A percentile compares a stretch with the other conserved stretches of the same genome.
Evolutionary conservation across 2,888 invertebrate species (phyloP).

Genomic region (Acrobasis consociella): DNA sequence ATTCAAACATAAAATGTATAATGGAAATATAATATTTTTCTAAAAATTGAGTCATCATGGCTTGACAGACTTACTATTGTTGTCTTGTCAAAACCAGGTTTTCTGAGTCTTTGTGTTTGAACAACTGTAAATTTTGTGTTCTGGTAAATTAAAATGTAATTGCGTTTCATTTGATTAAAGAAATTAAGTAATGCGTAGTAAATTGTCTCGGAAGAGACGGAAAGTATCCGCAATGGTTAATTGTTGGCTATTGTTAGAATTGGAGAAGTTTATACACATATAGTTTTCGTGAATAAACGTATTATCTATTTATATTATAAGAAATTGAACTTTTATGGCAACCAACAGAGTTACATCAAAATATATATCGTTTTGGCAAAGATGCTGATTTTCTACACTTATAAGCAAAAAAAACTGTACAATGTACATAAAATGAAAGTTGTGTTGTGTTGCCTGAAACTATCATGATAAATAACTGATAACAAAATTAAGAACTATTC

Average conservation of each 20-base stretch:
- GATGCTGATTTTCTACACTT: too few species aligned
- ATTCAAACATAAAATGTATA: not conserved
- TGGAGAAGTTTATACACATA: too few species aligned
- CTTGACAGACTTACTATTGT: slow-evolving; percentile 19
- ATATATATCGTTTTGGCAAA: too few species aligned
- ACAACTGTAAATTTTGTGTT: slow-evolving; percentile 33
- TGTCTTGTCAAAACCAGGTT: slow-evolving; percentile 21
- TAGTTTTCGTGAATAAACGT: too few species aligned
- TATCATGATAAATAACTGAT: too few species aligned
- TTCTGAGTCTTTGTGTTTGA: slow-evolving; percentile 23
- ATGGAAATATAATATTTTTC: not conserved
- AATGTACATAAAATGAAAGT: too few species aligned
- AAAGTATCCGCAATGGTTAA: not conserved
- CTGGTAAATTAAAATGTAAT: slow-evolving; percentile 29
- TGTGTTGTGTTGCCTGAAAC: too few species aligned
- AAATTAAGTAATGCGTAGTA: slow-evolving; percentile 23
- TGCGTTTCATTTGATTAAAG: slow-evolving; percentile 32
- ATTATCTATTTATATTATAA: too few species aligned
- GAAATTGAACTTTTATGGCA: too few species aligned
- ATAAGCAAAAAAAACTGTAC: too few species aligned
- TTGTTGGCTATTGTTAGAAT: not conserved
- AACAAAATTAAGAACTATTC: too few species aligned
- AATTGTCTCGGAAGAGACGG: not conserved
- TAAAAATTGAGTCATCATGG: slow-evolving; percentile 13
- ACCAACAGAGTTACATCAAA: too few species aligned